These are phyloP conservation scores for Osedax frankpressi DNA, from an alignment of 2,888 invertebrate genomes.

Conservation along the genomic window DNA sequence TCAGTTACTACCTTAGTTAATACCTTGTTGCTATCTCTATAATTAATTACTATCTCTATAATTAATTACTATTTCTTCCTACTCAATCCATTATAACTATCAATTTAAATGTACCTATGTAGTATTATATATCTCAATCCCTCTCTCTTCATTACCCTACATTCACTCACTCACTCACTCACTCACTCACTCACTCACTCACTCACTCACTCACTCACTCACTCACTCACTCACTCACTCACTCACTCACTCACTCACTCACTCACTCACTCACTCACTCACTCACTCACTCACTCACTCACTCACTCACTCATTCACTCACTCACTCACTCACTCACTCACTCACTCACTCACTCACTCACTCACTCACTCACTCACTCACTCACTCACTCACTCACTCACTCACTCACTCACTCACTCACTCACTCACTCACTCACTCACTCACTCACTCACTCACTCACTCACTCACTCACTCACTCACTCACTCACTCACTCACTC, in stretches of 20 bases:
- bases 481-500: slow-evolving; percentile 24
- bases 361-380: slow-evolving; percentile 18
- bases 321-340: too few relatives aligned
- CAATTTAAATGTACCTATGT: too few relatives aligned
- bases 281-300: slow-evolving; percentile 16
- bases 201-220: slow-evolving; percentile 20
- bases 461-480: slow-evolving; percentile 24
- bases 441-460: slow-evolving; percentile 23
- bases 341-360: slow-evolving; percentile 7
- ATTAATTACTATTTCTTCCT: too few relatives aligned
- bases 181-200: slow-evolving; percentile 25
- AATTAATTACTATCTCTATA: too few relatives aligned
- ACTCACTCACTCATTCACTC: too few relatives aligned
- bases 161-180: slow-evolving; percentile 24
- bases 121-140: too few relatives aligned
- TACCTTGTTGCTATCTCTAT: too few relatives aligned
- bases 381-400: slow-evolving; percentile 20
- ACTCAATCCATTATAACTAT: too few relatives aligned
- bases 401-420: slow-evolving; percentile 21
- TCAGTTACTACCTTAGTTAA: too few relatives aligned
- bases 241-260: slow-evolving; percentile 25
- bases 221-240: slow-evolving; percentile 22
- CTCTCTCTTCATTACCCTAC: not conserved
- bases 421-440: slow-evolving; percentile 21
- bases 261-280: slow-evolving; percentile 23